These are phyloP conservation scores for Nothoprocta perdicaria DNA, from an alignment of 2,113 vertebrate species.

Conservation along the genomic window DNA sequence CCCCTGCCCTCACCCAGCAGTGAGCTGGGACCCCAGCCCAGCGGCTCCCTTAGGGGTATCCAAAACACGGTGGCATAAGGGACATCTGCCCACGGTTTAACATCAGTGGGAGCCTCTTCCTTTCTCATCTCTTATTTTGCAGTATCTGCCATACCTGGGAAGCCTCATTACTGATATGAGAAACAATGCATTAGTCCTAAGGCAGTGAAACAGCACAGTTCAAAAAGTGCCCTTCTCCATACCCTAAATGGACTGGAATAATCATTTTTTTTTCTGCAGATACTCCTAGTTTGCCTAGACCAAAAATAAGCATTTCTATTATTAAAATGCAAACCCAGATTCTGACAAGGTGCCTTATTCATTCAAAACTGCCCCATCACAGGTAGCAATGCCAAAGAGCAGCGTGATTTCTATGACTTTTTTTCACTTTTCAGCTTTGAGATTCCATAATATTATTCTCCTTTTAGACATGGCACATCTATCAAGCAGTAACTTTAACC, in stretches of 20 bases:
- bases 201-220: background rate
- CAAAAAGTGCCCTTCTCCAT: background rate
- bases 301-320: background rate
- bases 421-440: background rate
- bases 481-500: background rate
- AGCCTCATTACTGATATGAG: background rate
- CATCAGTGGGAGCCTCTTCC: background rate
- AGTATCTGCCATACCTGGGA: background rate
- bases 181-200: background rate
- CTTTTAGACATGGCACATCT: background rate
- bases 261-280: rapidly evolving
- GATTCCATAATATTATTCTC: background rate
- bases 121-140: background rate
- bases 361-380: background rate
- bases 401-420: background rate
- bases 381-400: background rate
- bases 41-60: background rate
- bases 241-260: background rate
- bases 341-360: background rate
- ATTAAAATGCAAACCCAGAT: background rate
- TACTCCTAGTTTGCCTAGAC: background rate
- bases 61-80: rapidly evolving
- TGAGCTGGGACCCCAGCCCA: background rate
- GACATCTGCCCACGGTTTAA: background rate
- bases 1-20: background rate